Evolutionary conservation across 1,140 invertebrate species (phyloP).

Genomic region (Lepeophtheirus salmonis): DNA sequence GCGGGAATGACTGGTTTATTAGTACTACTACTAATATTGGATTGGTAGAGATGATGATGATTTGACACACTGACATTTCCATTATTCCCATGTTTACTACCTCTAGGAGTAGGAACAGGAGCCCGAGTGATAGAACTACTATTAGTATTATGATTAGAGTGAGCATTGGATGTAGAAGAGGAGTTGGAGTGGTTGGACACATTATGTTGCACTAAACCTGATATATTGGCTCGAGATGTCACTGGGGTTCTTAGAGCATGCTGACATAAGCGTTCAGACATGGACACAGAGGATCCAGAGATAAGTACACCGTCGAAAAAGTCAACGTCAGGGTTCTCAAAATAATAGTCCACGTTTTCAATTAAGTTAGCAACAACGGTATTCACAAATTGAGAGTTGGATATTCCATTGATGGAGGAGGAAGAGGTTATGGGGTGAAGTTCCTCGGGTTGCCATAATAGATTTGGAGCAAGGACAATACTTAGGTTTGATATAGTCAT

Average conservation of each 20-base stretch:
- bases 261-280: neutral
- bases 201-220: too few species aligned
- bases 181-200: too few species aligned
- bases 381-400: neutral
- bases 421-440: too few species aligned
- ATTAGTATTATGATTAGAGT: too few species aligned
- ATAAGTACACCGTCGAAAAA: neutral
- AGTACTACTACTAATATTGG: too few species aligned
- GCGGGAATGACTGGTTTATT: neutral
- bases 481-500: neutral
- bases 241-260: too few species aligned
- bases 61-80: too few species aligned
- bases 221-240: too few species aligned
- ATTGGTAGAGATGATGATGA: too few species aligned
- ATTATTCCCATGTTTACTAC: too few species aligned
- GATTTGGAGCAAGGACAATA: slow-evolving; percentile 3
- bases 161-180: too few species aligned
- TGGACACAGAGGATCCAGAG: neutral
- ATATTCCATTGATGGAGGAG: neutral
- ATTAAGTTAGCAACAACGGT: neutral
- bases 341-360: neutral
- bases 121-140: too few species aligned
- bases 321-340: neutral
- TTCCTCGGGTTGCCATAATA: neutral
- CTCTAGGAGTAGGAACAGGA: neutral